phyloP scores from a whole-genome alignment of 2,888 invertebrate genomes.

The Melikaiella ostensackeni region DNA sequence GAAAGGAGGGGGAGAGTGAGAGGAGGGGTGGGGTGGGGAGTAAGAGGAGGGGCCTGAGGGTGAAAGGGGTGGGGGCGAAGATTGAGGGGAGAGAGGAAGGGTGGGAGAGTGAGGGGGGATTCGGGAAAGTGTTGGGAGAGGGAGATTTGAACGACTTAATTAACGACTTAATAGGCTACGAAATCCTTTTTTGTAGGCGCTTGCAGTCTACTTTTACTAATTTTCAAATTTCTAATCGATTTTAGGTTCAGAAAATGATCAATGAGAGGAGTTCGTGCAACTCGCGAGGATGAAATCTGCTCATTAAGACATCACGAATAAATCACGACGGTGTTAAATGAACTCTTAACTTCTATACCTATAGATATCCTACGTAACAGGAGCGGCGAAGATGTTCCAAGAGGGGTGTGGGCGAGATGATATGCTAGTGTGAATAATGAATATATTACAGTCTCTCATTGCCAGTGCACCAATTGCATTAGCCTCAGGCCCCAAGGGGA shows the following conservation, averaged over 20 bases:
- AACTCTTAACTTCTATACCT: neutral
- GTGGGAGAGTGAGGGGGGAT: too few species aligned
- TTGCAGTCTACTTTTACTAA: too few species aligned
- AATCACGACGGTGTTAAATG: neutral
- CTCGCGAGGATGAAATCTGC: neutral
- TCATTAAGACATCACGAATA: slow-evolving; percentile 7
- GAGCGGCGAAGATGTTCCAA: neutral
- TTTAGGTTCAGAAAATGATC: neutral
- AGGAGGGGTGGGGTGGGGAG: too few species aligned
- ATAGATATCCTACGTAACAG: neutral
- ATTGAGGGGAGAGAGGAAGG: too few species aligned
- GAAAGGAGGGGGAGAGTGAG: too few species aligned
- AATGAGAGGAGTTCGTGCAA: neutral
- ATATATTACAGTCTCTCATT: neutral
- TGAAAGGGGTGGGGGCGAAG: too few species aligned
- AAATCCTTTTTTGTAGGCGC: too few species aligned
- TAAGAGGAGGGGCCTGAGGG: too few species aligned
- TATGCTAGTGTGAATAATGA: slow-evolving; percentile 8
- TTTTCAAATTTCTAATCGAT: neutral
- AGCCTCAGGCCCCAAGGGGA: slow-evolving; percentile 16
- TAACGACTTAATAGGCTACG: too few species aligned
- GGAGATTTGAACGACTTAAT: too few species aligned
- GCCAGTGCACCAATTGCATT: neutral
- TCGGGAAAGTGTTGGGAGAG: too few species aligned
- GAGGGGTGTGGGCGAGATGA: neutral